Base-by-base conservation (phyloP, 64 coral and sea anemone species). In the Actinia tenebrosa region DNA sequence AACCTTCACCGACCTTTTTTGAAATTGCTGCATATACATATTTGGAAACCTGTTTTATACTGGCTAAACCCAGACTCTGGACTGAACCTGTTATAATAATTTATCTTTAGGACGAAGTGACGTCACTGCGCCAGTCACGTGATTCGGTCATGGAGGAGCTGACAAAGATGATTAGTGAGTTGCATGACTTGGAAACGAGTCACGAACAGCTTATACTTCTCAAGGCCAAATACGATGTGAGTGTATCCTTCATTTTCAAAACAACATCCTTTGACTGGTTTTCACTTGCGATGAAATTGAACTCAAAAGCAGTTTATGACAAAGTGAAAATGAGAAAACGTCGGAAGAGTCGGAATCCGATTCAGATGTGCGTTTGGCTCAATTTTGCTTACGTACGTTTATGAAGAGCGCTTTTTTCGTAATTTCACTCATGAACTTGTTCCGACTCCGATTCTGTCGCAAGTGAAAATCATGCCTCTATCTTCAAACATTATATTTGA, bases 81-180 rank as follows among this genome's bases (percentile, higher is more conserved):
- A n/a, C n/a, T n/a, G n/a, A n/a, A n/a, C n/a, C n/a, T n/a, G 46
- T 6, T 62, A 18, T 88, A 10, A 50, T 56, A 54, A n/a, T 75
- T 77, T 60, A 17, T 61, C 30, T 27, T 79, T 61, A 99, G 97
- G 93, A 95, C 5, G 93, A 95, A 27, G 87, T 95, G 25, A 22
- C 59, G 60, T 86, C 97, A 42, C 86, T 99, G 63, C 87, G 94
- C 44, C 87, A 92, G 50, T 89, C 93, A 77, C 93, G 97, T 6
- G 97, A 99, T 72, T 92, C 93, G 1, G 53, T 95, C 8, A 99
- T 93, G 83, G 88, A 99, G 47, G 97, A 99, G 52, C 44, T 99
- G 79, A 91, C 93, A 3, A 63, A 10, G 19, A 61, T 93, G 23
- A 93, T 88, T 26, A 80, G 25, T 45, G 93, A 90, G 53, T 19